Evolutionary conservation across 2,113 vertebrate genomes (phyloP), one percentile per base, ranked within the genome.

Genomic region (Lepisosteus osseus): DNA sequence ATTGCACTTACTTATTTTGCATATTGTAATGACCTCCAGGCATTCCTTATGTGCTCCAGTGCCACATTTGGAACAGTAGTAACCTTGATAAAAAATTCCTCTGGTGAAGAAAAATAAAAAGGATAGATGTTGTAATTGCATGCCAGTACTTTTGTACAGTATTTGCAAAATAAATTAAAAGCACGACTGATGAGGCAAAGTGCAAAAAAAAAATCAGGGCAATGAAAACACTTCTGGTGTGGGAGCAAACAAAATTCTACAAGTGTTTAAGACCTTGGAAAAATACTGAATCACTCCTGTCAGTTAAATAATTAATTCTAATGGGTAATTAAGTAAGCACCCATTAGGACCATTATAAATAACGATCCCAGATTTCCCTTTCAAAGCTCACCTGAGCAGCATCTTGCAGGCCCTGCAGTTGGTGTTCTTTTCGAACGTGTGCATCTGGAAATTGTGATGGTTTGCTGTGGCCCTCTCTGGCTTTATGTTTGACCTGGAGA

Each of bases 371-470:
- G 3, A 3, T 2, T 8, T 12, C 29, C 29, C 29, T 2, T 29
- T 29, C 29, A 29, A 29, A 6, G 17, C 79, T 86, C 86, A 99
- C 97, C 97, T 94, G 55, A 99, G 80, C 71, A 99, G 94, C 97
- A 96, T 98, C 83, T 90, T 94, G 87, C 97, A 99, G 67, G 94
- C 97, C 76, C 90, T 93, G 89, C 97, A 99, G 89, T 93, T 97
- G 79, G 97, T 97, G 3, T 96, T 94, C 87, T 94, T 96, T 17
- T 97, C 95, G 29, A 99, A 99, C 0, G 97, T 98, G 87, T 95
- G 95, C 97, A 99, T 99, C 89, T 99, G 95, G 80, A 99, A 99
- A 85, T 90, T 96, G 79, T 99, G 97, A 85, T 97, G 95, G 76
- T 99, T 99, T 47, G 96, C 96, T 0, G 87, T 97, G 83, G 96